phyloP scores from a whole-genome alignment of 2,797 vertebrate genomes.

The Gallinago stenura region DNA sequence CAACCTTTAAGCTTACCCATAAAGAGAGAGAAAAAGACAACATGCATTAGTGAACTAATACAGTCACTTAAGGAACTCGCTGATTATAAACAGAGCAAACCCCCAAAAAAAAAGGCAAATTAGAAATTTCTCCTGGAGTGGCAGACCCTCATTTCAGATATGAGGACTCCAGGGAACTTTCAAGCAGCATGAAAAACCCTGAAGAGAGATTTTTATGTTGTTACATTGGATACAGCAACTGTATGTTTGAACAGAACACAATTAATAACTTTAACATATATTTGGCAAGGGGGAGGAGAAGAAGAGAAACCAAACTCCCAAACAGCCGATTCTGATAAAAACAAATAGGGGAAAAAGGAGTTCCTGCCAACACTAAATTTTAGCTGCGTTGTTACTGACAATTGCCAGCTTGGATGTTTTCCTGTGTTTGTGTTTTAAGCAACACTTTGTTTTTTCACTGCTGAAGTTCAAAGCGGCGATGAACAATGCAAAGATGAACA shows the following conservation, averaged over 20 bases:
- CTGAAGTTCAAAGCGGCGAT: constrained; percentile 37
- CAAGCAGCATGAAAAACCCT: not conserved
- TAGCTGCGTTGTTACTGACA: not conserved
- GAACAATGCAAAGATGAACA: not conserved
- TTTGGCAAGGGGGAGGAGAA: not conserved
- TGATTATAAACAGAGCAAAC: not conserved
- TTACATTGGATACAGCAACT: not conserved
- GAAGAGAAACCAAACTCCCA: not conserved
- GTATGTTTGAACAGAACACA: not conserved
- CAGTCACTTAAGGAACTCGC: not conserved
- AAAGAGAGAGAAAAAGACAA: not conserved
- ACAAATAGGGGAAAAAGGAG: not conserved
- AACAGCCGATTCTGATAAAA: not conserved
- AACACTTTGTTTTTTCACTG: not conserved
- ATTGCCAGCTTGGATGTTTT: constrained; percentile 25
- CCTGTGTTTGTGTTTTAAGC: not conserved
- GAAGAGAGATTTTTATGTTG: not conserved
- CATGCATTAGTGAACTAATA: not conserved
- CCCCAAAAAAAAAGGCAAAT: not conserved
- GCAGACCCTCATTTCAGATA: not conserved
- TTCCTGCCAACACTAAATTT: constrained; percentile 9
- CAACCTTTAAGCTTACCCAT: not conserved
- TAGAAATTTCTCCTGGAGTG: not conserved
- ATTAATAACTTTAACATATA: not conserved
- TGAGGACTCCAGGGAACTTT: not conserved